Conservation (phyloP, 2,797 vertebrate species). For the Sebastes taczanowskii region DNA sequence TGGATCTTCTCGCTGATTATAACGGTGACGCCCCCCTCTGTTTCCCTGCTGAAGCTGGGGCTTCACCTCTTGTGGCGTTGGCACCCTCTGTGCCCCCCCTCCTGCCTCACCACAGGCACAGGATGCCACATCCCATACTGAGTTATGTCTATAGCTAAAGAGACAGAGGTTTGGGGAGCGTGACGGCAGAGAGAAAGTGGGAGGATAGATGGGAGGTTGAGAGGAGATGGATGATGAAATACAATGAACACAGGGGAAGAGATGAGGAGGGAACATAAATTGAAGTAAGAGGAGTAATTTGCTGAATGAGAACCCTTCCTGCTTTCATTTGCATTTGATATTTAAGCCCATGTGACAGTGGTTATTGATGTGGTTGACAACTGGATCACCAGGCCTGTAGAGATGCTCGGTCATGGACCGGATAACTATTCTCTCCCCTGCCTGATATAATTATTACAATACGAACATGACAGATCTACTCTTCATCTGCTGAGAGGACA, state of each 20-base stretch:
- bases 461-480: conserved; percentile 31
- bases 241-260: background rate
- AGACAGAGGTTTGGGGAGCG: conserved; percentile 13
- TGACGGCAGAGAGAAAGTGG: conserved; percentile 5
- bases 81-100: conserved; percentile 47
- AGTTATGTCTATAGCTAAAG: conserved; percentile 33
- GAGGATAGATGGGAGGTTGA: background rate
- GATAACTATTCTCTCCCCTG: conserved; percentile 37
- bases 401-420: conserved; percentile 44
- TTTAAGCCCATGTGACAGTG: conserved; percentile 41
- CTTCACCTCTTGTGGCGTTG: conserved; percentile 54
- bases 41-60: conserved; percentile 54
- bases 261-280: background rate
- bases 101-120: conserved; percentile 63
- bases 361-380: conserved; percentile 41
- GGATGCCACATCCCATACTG: conserved; percentile 59
- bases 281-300: conserved; percentile 1
- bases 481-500: conserved; percentile 26
- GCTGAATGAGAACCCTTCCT: conserved; percentile 16
- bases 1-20: conserved; percentile 64
- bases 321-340: conserved; percentile 42
- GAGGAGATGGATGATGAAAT: conserved; percentile 12
- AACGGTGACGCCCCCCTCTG: conserved; percentile 41
- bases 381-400: conserved; percentile 40
- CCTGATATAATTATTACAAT: conserved; percentile 46